Conservation (phyloP, 2,113 vertebrate genomes). For the Labeo catla region DNA sequence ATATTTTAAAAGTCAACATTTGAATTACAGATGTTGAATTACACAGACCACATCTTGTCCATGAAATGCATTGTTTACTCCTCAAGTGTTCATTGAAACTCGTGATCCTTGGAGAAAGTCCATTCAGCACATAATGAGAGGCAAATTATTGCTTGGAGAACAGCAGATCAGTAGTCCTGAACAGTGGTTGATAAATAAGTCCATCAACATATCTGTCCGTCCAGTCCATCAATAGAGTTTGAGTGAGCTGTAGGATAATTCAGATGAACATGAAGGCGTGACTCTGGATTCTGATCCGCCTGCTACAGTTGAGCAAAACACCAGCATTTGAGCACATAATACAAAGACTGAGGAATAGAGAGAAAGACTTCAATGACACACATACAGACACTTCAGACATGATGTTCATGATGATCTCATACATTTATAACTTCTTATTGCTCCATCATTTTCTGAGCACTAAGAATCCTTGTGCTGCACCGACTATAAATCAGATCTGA, state of each 20-base stretch:
- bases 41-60: not conserved
- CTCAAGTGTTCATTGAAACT: no score
- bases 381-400: not conserved
- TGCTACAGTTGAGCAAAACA: not conserved
- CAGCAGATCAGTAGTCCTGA: not conserved
- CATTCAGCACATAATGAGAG: not conserved
- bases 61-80: no score
- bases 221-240: not conserved
- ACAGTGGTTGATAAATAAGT: not conserved
- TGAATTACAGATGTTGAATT: not conserved
- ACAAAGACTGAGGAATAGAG: not conserved
- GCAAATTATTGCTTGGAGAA: not conserved
- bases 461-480: no score
- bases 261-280: not conserved
- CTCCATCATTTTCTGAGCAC: not conserved
- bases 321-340: not conserved
- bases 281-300: not conserved
- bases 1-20: no score
- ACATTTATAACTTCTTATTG: not conserved
- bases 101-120: no score
- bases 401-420: no score
- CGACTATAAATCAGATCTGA: no score
- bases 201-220: not conserved
- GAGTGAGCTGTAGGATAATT: no score
- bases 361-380: not conserved